These are phyloP conservation scores for Gari tellinella DNA, from an alignment of 2,888 invertebrate genomes.

Conservation along the genomic window DNA sequence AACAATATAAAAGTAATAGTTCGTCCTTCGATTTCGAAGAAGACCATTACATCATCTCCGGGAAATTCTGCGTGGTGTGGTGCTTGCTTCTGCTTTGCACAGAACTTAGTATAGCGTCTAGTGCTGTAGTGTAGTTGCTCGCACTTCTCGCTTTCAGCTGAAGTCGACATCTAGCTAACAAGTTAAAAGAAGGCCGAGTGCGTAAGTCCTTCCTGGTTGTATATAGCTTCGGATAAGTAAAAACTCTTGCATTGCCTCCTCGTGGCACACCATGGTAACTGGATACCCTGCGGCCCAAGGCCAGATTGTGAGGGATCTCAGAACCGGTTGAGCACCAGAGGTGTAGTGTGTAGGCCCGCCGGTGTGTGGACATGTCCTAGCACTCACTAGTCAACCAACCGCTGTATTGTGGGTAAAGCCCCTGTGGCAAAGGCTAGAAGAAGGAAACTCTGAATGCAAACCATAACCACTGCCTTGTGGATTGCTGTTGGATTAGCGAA, in stretches of 20 bases:
- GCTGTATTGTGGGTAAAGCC: too few relatives aligned
- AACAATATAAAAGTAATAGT: too few relatives aligned
- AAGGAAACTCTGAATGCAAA: too few relatives aligned
- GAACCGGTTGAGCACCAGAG: conserved; percentile 35
- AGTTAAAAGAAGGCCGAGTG: conserved; percentile 2
- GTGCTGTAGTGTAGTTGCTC: neutral
- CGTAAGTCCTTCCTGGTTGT: conserved; percentile 9
- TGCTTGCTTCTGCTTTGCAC: neutral
- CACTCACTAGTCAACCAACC: neutral
- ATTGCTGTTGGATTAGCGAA: too few relatives aligned
- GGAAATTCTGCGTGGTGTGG: too few relatives aligned
- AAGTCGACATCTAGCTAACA: conserved; percentile 23
- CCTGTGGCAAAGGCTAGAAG: too few relatives aligned
- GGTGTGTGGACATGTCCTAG: conserved; percentile 34
- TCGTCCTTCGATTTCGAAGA: too few relatives aligned
- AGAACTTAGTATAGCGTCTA: conserved; percentile 9
- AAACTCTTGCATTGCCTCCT: conserved; percentile 33
- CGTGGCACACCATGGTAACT: conserved; percentile 22
- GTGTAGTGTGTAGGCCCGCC: conserved; percentile 32
- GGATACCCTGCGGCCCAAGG: conserved; percentile 6
- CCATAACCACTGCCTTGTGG: too few relatives aligned
- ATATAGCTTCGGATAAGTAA: conserved; percentile 29
- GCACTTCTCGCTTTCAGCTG: neutral
- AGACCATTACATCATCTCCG: too few relatives aligned
- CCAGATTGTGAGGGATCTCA: conserved; percentile 18